Base-by-base conservation (phyloP, 2,888 invertebrate genomes). In the Cheilosia scutellata region DNA sequence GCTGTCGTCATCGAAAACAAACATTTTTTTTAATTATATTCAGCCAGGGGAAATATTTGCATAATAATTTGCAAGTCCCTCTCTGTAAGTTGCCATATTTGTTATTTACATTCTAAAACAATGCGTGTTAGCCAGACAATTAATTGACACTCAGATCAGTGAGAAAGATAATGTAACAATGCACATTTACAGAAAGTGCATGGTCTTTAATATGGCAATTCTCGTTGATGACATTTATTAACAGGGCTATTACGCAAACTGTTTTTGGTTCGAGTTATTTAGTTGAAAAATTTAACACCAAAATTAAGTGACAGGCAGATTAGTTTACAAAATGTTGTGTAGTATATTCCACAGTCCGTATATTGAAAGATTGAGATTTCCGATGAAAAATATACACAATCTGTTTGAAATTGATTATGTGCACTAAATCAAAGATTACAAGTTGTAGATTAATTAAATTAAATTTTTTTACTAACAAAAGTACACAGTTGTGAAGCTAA, bases 31-130 rank as follows among this genome's bases (percentile, higher is more conserved):
- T 62, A 72, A 72, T 63, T 31, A 33, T 16, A 63, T 74, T 63
- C 63, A 55, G 27, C 20, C 33, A n/a, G 72, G 16, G 47, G 42
- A 53, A 53, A 57, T 66, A 75, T 75, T 75, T 65, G 47, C 65
- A 75, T 75, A 57, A 27, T 7, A 47, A 33, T 47, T 75, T 47
- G 16, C 44, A 55, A 49, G 16, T 9, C 16, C 1, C 47, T 47
- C 47, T 25, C 62, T 16, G 58, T 60, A 33, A 20, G 62, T 66
- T 75, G 37, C 75, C 75, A 75, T 75, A 66, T 75, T 58, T 66
- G 75, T 40, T 9, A 29, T 49, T 65, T 37, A 37, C 65, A 13
- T 53, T 63, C 47, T 33, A 27, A 33, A 33, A 42, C 16, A 63
- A 27, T 63, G 74, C 63, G 63, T 63, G 49, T 37, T 47, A 16